Base-by-base conservation (phyloP, 2,888 invertebrate species). In the Epistrophe eligans region DNA sequence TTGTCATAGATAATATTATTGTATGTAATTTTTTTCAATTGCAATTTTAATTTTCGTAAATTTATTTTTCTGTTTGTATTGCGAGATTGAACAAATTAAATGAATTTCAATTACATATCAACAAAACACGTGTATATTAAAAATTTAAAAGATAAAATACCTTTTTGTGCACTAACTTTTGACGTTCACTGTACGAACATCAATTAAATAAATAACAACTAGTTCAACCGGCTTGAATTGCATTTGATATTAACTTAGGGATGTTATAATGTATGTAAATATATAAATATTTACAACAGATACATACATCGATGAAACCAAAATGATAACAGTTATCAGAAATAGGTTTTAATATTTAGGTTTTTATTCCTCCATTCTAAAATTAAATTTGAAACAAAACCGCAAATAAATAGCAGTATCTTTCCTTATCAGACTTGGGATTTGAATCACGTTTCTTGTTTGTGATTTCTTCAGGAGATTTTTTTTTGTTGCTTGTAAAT, bases 371-470 rank as follows among this genome's bases (percentile, higher is more conserved):
- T 17, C 8, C 10, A 2, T 17, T 35, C 11, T 11, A 38, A 58
- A 17, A 58, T 11, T 11, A 58, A 38, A 58, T 35, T 17, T 17
- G 11, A 2, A 35, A 35, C 17, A 17, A 58, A 17, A 17, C 11
- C 17, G 2, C 11, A 2, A 17, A 24, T 24, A 24, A 58, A 62
- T 24, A 43, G 7, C 9, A 55, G 8, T 24, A 57, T 17, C 32
- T n/a, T 57, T 35, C 50, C 67, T 67, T 67, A 67, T 67, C 28
- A n/a, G 6, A n/a, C 48, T 11, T 66, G 45, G 43, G 60, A 35
- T 67, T 71, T 66, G 43, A 67, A 83, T 83, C 83, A 83, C 77
- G 83, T 45, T 70, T 4, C 24, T 48, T 1, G 45, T 52, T 55
- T 55, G 83, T 83, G 83, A 58, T 38, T 38, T 17, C 43, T 58